phyloP scores from a whole-genome alignment of 2,888 invertebrate species.

The Machimus rusticus region DNA sequence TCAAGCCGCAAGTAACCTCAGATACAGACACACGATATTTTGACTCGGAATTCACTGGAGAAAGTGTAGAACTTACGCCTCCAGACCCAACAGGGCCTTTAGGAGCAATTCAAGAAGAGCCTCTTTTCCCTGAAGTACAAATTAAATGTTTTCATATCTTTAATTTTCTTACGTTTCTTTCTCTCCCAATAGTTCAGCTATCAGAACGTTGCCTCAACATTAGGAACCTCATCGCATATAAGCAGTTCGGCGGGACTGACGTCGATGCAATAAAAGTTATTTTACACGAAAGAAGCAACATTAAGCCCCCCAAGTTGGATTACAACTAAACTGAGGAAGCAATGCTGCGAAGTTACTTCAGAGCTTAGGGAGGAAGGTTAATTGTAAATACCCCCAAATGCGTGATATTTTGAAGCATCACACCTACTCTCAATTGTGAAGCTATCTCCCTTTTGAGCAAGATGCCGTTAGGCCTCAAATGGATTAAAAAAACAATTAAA shows the following conservation, averaged over 20 bases:
- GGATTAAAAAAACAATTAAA: background rate
- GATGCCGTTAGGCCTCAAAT: background rate
- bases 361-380: background rate
- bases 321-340: background rate
- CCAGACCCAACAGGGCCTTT: conserved; percentile 73
- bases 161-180: conserved; percentile 16
- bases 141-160: background rate
- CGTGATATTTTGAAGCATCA: conserved; percentile 24
- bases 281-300: background rate
- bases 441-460: background rate
- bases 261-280: conserved; percentile 62
- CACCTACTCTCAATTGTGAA: background rate
- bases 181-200: conserved; percentile 77
- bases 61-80: conserved; percentile 95
- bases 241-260: conserved; percentile 66
- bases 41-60: conserved; percentile 97
- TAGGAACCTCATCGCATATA: conserved; percentile 70
- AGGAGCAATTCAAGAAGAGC: conserved; percentile 75
- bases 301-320: background rate
- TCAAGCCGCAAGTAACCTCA: conserved; percentile 91
- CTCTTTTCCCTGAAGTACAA: conserved; percentile 68
- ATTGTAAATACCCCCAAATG: background rate
- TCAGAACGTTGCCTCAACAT: conserved; percentile 73
- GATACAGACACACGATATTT: conserved; percentile 98
- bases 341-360: background rate